Evolutionary conservation across 2,888 invertebrate genomes (phyloP), one percentile per base, ranked within the genome.

Genomic region (Cephus pulcher): DNA sequence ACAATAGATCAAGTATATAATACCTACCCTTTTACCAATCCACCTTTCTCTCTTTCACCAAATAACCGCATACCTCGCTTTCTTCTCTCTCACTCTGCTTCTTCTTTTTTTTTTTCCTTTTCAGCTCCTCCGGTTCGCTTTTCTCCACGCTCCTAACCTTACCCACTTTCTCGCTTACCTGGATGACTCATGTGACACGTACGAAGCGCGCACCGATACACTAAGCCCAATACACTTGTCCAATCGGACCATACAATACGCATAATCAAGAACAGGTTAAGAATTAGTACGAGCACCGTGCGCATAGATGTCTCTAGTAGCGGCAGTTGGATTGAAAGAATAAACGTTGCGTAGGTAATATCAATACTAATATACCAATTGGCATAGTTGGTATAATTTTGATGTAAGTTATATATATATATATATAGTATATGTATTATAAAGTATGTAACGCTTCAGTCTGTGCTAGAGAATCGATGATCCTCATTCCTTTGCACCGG

Each of bases 151-250:
- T 32, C 77, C 74, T 23, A 30, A 40, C 35, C 12, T 15, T 74
- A 37, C 76, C 75, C 79, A 71, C 82, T 82, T 40, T 40, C 40
- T 15, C 40, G 40, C 82, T 83, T 83, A 83, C 82, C 81, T 78
- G 84, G 83, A 77, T 85, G 86, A 85, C 85, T 85, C 86, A 86
- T 83, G 80, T 82, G 79, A 83, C 82, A 77, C 83, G 77, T 79
- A 73, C 79, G 35, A 80, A 79, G 75, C 75, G 73, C 69, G 73
- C 79, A 75, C 83, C 80, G 82, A 78, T 80, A 76, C 80, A 81
- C 78, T 75, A 40, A 80, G 81, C 82, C 81, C 37, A 37, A 37
- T 37, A 37, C 37, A 37, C 37, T 37, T 37, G 37, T 12, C 15
- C 40, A 15, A 6, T 40, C 1, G 40, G 4, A 15, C 6, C 15